These are phyloP conservation scores for Poeciliopsis presidionis DNA, from an alignment of 2,797 vertebrate genomes.

Conservation along the genomic window DNA sequence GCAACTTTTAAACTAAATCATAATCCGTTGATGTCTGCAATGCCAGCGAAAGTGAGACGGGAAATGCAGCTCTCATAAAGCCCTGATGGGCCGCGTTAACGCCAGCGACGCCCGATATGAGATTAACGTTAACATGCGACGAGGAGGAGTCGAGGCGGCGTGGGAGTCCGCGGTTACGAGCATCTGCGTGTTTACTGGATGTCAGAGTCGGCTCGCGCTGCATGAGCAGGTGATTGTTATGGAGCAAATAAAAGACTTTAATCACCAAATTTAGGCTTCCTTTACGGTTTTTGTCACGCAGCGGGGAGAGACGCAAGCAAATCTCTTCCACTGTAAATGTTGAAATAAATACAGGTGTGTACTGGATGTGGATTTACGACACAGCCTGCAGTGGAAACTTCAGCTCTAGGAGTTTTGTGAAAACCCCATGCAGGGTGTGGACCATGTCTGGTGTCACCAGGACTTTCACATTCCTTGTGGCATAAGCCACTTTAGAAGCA, in stretches of 20 bases:
- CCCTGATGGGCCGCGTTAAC: conserved; percentile 62
- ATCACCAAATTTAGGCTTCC: conserved; percentile 16
- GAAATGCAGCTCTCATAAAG: conserved; percentile 63
- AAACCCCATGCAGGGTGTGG: too few relatives aligned
- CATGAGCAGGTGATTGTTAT: conserved; percentile 23
- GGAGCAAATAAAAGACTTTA: conserved; percentile 44
- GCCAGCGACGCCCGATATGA: conserved; percentile 59
- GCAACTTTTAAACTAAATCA: conserved; percentile 52
- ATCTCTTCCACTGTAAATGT: neutral
- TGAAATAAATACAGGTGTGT: neutral
- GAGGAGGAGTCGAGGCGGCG: conserved; percentile 17
- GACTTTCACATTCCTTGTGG: neutral
- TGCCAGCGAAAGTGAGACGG: conserved; percentile 51
- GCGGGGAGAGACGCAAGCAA: neutral
- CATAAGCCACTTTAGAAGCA: neutral
- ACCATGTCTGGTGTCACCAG: neutral
- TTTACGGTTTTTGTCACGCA: neutral
- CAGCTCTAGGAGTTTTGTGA: neutral
- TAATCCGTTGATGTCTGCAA: conserved; percentile 20
- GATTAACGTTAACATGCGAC: conserved; percentile 63
- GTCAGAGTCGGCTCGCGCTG: conserved; percentile 16
- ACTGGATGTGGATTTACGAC: too few relatives aligned
- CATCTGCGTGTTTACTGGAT: conserved; percentile 13
- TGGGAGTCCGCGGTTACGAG: conserved; percentile 23
- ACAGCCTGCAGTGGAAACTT: neutral